phyloP scores from a whole-genome alignment of 2,797 vertebrate species.

The Cyclura pinguis region DNA sequence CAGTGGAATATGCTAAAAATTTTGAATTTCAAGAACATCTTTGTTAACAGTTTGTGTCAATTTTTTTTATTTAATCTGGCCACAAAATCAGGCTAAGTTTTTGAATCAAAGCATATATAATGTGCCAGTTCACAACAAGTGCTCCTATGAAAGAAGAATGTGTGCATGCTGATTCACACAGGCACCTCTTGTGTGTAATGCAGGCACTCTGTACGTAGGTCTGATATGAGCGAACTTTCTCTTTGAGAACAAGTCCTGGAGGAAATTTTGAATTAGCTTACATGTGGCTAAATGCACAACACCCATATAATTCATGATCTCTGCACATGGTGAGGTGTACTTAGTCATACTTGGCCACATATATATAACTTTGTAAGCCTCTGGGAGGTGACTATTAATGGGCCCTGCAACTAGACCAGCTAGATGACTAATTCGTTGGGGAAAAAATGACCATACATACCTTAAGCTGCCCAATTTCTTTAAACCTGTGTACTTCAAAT shows the following conservation, averaged over 20 bases:
- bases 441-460: constrained; percentile 73
- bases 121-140: background rate
- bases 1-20: background rate
- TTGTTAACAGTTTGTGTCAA: background rate
- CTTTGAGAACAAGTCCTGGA: background rate
- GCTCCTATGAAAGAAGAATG: too few relatives aligned
- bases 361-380: too few relatives aligned
- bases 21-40: background rate
- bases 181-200: too few relatives aligned
- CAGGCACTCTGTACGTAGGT: background rate
- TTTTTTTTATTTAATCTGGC: background rate
- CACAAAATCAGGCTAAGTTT: background rate
- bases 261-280: background rate
- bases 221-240: background rate
- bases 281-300: background rate
- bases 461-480: constrained; percentile 97
- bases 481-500: constrained; percentile 97
- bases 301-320: background rate
- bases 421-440: background rate
- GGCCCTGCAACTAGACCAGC: background rate
- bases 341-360: background rate
- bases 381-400: background rate
- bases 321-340: background rate
- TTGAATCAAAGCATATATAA: background rate
- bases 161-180: too few relatives aligned